phyloP scores from a whole-genome alignment of 2,113 vertebrate species.

The Arvicanthis niloticus region DNA sequence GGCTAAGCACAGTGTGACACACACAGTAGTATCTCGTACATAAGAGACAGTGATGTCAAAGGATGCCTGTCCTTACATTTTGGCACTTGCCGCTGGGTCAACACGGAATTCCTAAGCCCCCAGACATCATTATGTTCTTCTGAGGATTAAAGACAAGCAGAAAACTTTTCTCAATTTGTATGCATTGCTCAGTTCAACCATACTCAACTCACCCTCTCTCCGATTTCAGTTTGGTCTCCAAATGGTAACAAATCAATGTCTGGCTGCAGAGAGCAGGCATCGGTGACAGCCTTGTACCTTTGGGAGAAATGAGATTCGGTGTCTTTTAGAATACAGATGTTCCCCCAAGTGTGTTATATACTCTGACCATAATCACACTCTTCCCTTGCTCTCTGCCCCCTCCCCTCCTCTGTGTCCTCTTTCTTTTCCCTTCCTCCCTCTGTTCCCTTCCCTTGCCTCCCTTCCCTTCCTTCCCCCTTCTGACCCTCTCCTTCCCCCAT shows the following conservation, averaged over 20 bases:
- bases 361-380: neutral
- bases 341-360: neutral
- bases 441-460: neutral
- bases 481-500: too few species aligned
- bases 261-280: slow-evolving; percentile 98
- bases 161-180: neutral
- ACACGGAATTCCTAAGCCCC: neutral
- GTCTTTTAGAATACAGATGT: neutral
- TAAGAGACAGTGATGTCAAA: neutral
- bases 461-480: too few species aligned
- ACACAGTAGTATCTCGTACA: too few species aligned
- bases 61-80: neutral
- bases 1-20: neutral
- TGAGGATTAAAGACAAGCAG: neutral
- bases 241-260: slow-evolving; percentile 98
- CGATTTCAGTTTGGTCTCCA: slow-evolving; percentile 99
- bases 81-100: neutral
- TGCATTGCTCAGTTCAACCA: neutral
- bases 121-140: neutral
- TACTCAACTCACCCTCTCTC: slow-evolving; percentile 92
- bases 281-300: slow-evolving; percentile 98
- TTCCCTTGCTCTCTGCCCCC: too few species aligned
- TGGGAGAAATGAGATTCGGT: slow-evolving; percentile 27
- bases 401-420: neutral
- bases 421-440: too few species aligned